phyloP scores from a whole-genome alignment of 2,113 vertebrate genomes.

The Scomber colias region DNA sequence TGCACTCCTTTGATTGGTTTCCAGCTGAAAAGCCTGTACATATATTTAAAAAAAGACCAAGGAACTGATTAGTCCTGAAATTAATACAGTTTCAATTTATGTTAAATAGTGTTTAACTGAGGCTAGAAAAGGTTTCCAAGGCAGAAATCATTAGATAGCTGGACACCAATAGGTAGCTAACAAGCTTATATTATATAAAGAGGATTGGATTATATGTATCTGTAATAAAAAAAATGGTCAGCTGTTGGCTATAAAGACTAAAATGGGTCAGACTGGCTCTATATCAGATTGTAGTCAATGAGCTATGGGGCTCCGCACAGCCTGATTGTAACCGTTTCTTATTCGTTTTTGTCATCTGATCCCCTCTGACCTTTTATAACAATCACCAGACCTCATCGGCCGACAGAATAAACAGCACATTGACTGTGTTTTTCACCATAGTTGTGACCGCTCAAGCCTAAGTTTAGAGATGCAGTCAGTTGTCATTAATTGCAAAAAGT shows the following conservation, averaged over 20 bases:
- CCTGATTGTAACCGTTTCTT: neutral
- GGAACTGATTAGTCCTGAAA: no score
- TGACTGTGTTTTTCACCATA: neutral
- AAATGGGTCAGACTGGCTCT: conserved; percentile 2
- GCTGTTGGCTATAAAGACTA: neutral
- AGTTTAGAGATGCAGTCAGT: neutral
- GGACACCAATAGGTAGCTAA: no score
- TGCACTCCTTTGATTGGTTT: neutral
- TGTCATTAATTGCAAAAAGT: neutral
- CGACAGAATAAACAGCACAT: neutral
- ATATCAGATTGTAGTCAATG: no score
- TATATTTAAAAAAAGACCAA: no score
- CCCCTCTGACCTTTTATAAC: neutral
- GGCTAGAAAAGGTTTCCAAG: no score
- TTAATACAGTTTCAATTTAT: no score
- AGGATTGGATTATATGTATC: neutral
- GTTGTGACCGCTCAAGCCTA: neutral
- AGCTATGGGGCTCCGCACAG: neutral
- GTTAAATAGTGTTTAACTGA: no score
- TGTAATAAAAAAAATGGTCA: neutral
- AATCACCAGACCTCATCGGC: no score
- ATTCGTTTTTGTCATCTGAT: neutral
- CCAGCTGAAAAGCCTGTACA: no score
- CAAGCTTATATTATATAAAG: neutral
- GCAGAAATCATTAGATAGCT: no score